Evolutionary conservation across 2,113 vertebrate genomes (phyloP).

Genomic region (Cochlearius cochlearius): DNA sequence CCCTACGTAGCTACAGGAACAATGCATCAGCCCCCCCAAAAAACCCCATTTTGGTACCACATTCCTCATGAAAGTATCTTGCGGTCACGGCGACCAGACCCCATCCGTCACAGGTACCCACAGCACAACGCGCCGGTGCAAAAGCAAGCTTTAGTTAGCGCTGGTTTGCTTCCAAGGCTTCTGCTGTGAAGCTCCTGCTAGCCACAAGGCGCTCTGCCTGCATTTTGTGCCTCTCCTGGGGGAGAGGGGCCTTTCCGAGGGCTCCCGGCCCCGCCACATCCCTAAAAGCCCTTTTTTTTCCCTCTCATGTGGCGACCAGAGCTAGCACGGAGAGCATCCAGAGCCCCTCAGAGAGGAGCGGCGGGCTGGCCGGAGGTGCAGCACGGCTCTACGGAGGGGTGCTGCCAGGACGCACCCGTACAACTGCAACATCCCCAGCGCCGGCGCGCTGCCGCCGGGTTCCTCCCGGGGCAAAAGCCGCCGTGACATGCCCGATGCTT

Average conservation of each 20-base stretch:
- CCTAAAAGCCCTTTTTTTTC: not conserved
- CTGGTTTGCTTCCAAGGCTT: conserved; percentile 17
- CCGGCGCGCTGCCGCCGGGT: fast-evolving
- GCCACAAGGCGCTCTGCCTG: not conserved
- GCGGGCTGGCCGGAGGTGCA: not conserved
- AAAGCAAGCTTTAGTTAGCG: conserved; percentile 7
- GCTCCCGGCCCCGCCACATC: not conserved
- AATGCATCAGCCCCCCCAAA: not conserved
- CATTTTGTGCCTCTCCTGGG: not conserved
- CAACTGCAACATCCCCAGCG: fast-evolving
- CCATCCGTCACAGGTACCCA: conserved; percentile 44
- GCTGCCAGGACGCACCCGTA: not conserved
- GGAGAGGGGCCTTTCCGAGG: not conserved
- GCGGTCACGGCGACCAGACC: not conserved
- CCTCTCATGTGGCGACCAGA: not conserved
- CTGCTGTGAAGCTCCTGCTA: not conserved
- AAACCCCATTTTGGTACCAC: not conserved
- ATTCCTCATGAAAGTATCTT: not conserved
- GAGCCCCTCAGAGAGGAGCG: not conserved
- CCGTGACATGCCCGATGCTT: not conserved
- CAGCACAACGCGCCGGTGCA: fast-evolving
- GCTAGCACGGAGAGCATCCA: not conserved
- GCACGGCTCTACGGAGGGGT: not conserved
- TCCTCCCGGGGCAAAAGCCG: not conserved
- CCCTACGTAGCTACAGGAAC: not conserved